These are phyloP conservation scores for Paramormyrops hopkinsi DNA, from an alignment of 2,797 vertebrate species.

Conservation along the genomic window DNA sequence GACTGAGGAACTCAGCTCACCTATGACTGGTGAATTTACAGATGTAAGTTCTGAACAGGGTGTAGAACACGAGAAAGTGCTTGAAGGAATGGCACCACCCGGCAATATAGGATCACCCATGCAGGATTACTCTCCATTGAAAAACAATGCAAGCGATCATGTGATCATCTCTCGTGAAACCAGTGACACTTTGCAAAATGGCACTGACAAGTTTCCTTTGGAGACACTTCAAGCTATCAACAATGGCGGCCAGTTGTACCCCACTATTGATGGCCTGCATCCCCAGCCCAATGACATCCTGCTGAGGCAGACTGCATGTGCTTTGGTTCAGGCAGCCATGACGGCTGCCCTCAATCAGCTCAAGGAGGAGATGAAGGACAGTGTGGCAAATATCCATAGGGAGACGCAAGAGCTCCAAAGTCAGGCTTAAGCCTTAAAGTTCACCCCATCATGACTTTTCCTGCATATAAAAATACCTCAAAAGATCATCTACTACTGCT, in stretches of 20 bases:
- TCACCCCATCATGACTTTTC: neutral
- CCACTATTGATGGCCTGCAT: neutral
- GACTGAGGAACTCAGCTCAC: neutral
- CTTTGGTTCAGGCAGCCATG: slow-evolving; percentile 65
- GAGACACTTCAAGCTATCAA: neutral
- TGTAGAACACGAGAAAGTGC: neutral
- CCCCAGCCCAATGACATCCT: slow-evolving; percentile 48
- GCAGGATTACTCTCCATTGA: neutral
- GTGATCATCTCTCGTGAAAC: neutral
- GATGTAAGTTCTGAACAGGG: slow-evolving; percentile 2
- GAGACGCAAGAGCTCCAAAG: slow-evolving; percentile 9
- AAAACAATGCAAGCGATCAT: neutral
- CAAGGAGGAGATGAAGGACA: slow-evolving; percentile 20
- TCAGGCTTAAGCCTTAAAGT: slow-evolving; percentile 2
- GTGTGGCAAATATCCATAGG: neutral
- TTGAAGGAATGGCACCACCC: neutral
- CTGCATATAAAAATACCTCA: neutral
- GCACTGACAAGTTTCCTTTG: neutral
- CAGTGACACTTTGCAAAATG: neutral
- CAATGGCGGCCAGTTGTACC: neutral
- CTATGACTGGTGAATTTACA: neutral
- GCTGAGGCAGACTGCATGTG: slow-evolving; percentile 61
- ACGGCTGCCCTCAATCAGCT: slow-evolving; percentile 68
- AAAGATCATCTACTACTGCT: neutral
- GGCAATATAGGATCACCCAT: neutral